These are phyloP conservation scores for Emydocephalus ijimae DNA, from an alignment of 2,113 vertebrate species.

Conservation along the genomic window DNA sequence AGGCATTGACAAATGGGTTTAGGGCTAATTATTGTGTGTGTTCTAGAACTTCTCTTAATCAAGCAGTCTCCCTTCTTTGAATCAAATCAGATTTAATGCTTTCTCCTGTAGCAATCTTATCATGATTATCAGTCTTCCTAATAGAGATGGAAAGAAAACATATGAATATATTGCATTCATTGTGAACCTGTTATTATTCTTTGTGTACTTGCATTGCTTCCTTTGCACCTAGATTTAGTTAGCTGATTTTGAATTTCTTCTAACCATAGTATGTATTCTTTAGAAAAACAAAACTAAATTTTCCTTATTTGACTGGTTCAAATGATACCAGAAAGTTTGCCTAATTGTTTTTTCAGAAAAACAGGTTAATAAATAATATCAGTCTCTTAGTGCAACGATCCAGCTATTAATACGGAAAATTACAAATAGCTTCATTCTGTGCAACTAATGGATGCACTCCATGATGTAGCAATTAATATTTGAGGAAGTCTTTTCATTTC, in stretches of 20 bases:
- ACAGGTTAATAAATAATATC: neutral
- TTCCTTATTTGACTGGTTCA: neutral
- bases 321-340: neutral
- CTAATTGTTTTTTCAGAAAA: neutral
- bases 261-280: neutral
- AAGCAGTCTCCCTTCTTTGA: neutral
- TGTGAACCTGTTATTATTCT: neutral
- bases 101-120: neutral
- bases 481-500: constrained; percentile 16
- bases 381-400: neutral
- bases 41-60: neutral
- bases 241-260: neutral
- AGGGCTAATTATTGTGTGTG: neutral
- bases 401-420: constrained; percentile 28
- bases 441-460: constrained; percentile 22
- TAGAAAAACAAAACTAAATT: neutral
- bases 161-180: neutral
- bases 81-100: neutral
- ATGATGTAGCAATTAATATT: constrained; percentile 36
- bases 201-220: neutral
- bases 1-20: neutral
- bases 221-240: neutral
- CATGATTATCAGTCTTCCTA: neutral
- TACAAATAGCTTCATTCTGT: constrained; percentile 3
- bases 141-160: neutral